Conservation (phyloP, 2,888 invertebrate genomes). For the Drosophila flavopinicola region DNA sequence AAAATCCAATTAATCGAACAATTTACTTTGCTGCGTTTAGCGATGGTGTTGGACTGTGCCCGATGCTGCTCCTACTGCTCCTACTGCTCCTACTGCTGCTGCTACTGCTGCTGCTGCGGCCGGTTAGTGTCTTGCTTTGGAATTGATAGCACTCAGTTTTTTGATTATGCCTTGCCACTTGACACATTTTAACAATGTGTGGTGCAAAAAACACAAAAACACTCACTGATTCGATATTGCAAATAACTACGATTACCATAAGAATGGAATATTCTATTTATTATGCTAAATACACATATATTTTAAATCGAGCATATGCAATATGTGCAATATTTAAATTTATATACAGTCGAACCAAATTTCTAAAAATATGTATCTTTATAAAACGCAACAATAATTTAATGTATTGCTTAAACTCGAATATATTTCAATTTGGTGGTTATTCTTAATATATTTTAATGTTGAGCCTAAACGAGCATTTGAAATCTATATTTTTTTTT, state of each 20-base stretch:
- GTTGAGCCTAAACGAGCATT: too few relatives aligned
- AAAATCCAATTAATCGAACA: conserved; percentile 80
- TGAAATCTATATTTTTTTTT: too few relatives aligned
- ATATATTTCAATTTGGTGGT: too few relatives aligned
- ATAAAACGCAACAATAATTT: too few relatives aligned
- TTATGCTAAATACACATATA: neutral
- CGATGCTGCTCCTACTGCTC: conserved; percentile 9
- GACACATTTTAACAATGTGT: neutral
- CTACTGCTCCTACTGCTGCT: conserved; percentile 3
- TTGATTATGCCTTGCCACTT: conserved; percentile 32
- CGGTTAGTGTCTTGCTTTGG: conserved; percentile 23
- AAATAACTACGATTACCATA: neutral
- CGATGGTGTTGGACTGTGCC: conserved; percentile 65
- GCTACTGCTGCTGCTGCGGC: neutral
- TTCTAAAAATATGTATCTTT: too few relatives aligned
- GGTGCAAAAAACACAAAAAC: neutral
- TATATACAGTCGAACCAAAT: too few relatives aligned
- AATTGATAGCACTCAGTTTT: conserved; percentile 42
- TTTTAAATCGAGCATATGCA: too few relatives aligned
- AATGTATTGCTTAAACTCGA: too few relatives aligned
- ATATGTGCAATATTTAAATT: too few relatives aligned
- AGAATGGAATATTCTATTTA: neutral
- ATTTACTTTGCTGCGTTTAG: conserved; percentile 78
- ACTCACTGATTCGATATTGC: neutral
- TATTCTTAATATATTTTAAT: too few relatives aligned